A percentile compares a stretch with the other conserved stretches of the same genome.
Evolutionary conservation across 2,888 invertebrate genomes (phyloP).

Genomic region (Melolontha melolontha): DNA sequence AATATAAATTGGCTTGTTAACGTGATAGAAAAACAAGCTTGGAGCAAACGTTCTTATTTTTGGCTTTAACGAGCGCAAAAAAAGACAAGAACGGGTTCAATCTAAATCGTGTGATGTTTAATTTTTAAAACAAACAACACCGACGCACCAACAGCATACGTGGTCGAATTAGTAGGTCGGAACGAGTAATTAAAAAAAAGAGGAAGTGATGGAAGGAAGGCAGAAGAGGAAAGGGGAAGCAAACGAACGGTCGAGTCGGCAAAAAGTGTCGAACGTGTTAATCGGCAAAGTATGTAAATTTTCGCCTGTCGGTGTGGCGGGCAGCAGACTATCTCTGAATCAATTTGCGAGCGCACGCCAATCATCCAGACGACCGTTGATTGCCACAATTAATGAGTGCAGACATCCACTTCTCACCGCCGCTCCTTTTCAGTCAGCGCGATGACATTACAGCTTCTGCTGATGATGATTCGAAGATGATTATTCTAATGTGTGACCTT

Average conservation of each 20-base stretch:
- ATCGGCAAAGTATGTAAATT: constrained; percentile 36
- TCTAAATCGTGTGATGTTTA: constrained; percentile 1
- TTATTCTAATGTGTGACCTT: background rate
- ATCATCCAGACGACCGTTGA: constrained; percentile 46
- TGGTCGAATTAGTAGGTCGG: too few species aligned
- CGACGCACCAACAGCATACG: too few species aligned
- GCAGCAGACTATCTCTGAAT: constrained; percentile 44
- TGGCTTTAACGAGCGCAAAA: too few species aligned
- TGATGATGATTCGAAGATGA: constrained; percentile 38
- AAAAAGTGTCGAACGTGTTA: constrained; percentile 3
- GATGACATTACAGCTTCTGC: constrained; percentile 45
- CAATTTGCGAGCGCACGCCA: constrained; percentile 45
- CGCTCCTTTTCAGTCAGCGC: constrained; percentile 38
- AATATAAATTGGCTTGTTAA: too few species aligned
- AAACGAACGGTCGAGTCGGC: background rate
- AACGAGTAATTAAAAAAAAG: background rate
- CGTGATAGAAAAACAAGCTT: too few species aligned
- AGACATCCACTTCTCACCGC: background rate
- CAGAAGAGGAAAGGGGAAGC: background rate
- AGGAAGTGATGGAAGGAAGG: background rate
- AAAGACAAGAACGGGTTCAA: constrained; percentile 1
- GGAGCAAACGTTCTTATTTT: too few species aligned
- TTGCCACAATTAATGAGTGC: constrained; percentile 47
- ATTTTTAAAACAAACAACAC: constrained; percentile 11
- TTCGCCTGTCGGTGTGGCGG: constrained; percentile 11